Evolutionary conservation across 2,797 vertebrate species (phyloP).

Genomic region (Esox masquinongy): DNA sequence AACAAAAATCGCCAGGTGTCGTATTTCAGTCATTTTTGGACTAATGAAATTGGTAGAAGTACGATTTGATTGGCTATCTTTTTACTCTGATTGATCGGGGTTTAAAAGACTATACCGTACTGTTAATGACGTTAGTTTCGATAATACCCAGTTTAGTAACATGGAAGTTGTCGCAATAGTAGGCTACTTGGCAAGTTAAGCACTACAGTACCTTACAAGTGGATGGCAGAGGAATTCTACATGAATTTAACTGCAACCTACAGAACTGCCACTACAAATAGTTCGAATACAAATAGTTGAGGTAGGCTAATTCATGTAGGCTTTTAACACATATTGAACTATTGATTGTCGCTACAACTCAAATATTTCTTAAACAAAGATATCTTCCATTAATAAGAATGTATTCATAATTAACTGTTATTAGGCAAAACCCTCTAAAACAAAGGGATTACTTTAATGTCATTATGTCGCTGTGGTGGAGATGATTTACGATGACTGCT

Average conservation of each 20-base stretch:
- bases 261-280: neutral
- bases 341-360: neutral
- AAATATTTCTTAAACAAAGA: neutral
- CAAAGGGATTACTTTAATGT: neutral
- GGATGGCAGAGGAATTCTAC: neutral
- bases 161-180: neutral
- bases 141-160: neutral
- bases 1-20: conserved; percentile 43
- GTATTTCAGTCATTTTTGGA: conserved; percentile 36
- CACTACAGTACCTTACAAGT: neutral
- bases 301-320: neutral
- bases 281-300: neutral
- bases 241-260: neutral
- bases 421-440: neutral
- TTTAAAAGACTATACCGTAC: neutral
- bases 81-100: neutral
- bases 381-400: neutral
- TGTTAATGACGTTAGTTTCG: neutral
- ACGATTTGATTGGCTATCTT: neutral
- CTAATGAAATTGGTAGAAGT: neutral
- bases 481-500: conserved; percentile 2
- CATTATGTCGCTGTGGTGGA: neutral
- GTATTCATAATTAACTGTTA: neutral
- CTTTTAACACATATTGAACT: neutral
- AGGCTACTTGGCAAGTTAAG: neutral